Evolutionary conservation across 2,888 invertebrate species (phyloP).

Genomic region (Rhagophthalmus giganteus): DNA sequence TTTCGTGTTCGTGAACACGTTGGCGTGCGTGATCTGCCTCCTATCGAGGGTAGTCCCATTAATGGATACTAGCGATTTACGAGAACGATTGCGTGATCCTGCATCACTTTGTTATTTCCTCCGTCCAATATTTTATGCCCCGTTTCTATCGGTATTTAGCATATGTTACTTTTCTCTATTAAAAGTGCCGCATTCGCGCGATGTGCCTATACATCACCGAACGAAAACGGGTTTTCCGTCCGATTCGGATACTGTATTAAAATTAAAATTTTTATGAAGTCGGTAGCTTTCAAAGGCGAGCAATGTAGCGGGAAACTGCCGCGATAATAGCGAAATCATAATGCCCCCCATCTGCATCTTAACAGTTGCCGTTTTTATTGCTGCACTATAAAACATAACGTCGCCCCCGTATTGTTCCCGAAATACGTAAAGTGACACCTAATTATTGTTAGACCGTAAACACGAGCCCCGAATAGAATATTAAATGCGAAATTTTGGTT

Average conservation of each 20-base stretch:
- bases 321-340: slow-evolving; percentile 23
- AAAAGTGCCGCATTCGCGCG: slow-evolving; percentile 11
- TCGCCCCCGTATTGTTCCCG: slow-evolving; percentile 21
- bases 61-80: slow-evolving; percentile 40
- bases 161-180: slow-evolving; percentile 28
- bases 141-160: slow-evolving; percentile 27
- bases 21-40: slow-evolving; percentile 38
- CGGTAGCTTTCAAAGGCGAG: slow-evolving; percentile 15
- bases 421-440: slow-evolving; percentile 34
- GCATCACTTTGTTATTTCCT: slow-evolving; percentile 39
- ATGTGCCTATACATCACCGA: slow-evolving; percentile 1
- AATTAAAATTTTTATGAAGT: slow-evolving; percentile 19
- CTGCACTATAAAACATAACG: slow-evolving; percentile 20
- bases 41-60: slow-evolving; percentile 37
- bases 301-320: slow-evolving; percentile 24
- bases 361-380: slow-evolving; percentile 25
- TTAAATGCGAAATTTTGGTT: slow-evolving; percentile 38
- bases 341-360: slow-evolving; percentile 23
- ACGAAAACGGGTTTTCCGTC: background rate
- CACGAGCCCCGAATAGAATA: slow-evolving; percentile 31
- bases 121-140: slow-evolving; percentile 32
- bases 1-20: slow-evolving; percentile 26
- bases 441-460: slow-evolving; percentile 34
- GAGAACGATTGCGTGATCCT: slow-evolving; percentile 39
- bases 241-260: too few relatives aligned